These are phyloP conservation scores for Salvelinus alpinus DNA, from an alignment of 2,113 vertebrate species.

Conservation along the genomic window DNA sequence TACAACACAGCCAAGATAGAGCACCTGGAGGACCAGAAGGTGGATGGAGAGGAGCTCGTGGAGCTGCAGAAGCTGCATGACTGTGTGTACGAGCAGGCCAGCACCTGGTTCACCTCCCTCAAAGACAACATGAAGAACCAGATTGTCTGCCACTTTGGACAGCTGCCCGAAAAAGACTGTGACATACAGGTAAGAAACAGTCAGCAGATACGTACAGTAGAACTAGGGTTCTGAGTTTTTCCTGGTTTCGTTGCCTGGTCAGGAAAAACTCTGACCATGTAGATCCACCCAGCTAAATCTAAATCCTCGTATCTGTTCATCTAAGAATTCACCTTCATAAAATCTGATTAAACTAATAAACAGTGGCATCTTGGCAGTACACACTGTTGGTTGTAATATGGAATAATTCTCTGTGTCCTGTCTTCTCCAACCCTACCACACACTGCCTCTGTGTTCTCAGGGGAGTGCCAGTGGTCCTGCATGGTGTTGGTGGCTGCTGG, in stretches of 20 bases:
- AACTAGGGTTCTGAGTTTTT: too few species aligned
- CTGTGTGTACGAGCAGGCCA: conserved; percentile 87
- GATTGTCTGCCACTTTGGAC: conserved; percentile 89
- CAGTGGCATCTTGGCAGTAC: too few species aligned
- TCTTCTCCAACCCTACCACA: neutral
- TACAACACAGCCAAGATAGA: conserved; percentile 93
- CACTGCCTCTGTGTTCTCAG: conserved; percentile 55
- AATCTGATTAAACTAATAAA: too few species aligned
- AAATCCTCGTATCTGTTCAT: neutral
- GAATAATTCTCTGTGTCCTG: too few species aligned
- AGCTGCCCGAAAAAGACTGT: conserved; percentile 84
- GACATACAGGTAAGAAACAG: conserved; percentile 82
- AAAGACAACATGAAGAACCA: conserved; percentile 90
- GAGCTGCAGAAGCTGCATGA: conserved; percentile 85
- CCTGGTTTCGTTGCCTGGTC: too few species aligned
- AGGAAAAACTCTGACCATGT: neutral
- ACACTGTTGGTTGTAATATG: too few species aligned
- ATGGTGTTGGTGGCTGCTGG: conserved; percentile 94
- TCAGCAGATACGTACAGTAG: too few species aligned
- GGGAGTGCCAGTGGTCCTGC: conserved; percentile 84
- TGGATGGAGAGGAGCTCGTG: conserved; percentile 81
- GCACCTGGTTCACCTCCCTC: conserved; percentile 89
- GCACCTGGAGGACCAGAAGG: conserved; percentile 90
- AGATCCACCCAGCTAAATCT: neutral
- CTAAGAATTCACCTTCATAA: too few species aligned